These are phyloP conservation scores for Emydocephalus ijimae DNA, from an alignment of 2,113 vertebrate species.

Conservation along the genomic window DNA sequence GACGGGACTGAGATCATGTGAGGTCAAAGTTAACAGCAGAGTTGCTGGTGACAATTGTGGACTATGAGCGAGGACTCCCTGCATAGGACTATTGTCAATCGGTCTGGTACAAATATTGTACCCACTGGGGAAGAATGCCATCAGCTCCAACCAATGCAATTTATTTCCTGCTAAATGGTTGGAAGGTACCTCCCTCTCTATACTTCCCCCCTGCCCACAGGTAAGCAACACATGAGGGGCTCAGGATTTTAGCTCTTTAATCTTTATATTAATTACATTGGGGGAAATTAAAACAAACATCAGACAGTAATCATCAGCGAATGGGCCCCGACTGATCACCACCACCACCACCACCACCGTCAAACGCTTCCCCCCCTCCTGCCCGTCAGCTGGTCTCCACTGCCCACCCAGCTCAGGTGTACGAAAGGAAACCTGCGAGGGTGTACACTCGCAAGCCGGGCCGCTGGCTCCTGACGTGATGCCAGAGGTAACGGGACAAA, in stretches of 20 bases:
- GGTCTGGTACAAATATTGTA: not conserved
- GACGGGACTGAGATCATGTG: not conserved
- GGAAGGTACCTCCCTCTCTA: not conserved
- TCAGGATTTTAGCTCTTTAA: not conserved
- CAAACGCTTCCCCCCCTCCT: too few species aligned
- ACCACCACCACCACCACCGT: too few species aligned
- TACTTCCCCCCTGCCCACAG: not conserved
- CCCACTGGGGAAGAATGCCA: not conserved
- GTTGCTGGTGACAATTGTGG: not conserved
- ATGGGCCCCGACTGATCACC: not conserved
- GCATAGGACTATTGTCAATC: not conserved
- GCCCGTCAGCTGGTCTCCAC: rapidly evolving
- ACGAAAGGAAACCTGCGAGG: not conserved
- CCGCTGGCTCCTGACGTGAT: conserved; percentile 67
- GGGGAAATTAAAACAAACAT: not conserved
- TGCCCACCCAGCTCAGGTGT: not conserved
- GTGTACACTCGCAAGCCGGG: conserved; percentile 20
- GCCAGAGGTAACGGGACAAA: conserved; percentile 74
- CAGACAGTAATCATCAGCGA: not conserved
- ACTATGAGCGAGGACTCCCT: not conserved
- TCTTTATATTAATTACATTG: conserved; percentile 27
- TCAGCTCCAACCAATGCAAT: not conserved
- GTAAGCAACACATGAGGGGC: not conserved
- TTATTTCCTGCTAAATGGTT: not conserved
- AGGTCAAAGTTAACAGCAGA: not conserved